phyloP scores from a whole-genome alignment of 30 jellyfish, hydroid and myxozoan genomes.

The Hydra vulgaris region DNA sequence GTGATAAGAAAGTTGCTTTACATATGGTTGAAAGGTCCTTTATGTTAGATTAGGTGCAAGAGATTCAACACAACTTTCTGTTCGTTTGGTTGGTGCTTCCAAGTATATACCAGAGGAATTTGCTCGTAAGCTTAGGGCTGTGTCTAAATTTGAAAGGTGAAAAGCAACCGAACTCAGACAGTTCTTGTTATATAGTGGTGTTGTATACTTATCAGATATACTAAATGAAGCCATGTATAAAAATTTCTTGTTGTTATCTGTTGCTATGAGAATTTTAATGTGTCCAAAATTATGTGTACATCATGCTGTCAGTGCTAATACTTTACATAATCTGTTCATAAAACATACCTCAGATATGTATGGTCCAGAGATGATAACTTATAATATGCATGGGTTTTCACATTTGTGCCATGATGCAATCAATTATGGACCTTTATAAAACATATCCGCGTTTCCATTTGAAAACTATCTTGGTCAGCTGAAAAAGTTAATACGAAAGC shows the following conservation, averaged over 20 bases:
- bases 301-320: background rate
- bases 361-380: background rate
- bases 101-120: background rate
- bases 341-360: background rate
- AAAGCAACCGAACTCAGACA: background rate
- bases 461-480: slow-evolving; percentile 14
- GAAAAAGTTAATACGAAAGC: background rate
- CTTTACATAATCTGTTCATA: background rate
- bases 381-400: background rate
- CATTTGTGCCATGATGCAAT: background rate
- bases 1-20: background rate
- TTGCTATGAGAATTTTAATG: background rate
- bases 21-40: background rate
- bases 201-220: background rate
- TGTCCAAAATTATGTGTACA: background rate
- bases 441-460: background rate
- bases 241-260: background rate
- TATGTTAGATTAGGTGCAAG: background rate
- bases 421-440: background rate
- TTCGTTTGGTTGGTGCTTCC: background rate
- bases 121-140: background rate
- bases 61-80: background rate
- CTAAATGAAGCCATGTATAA: background rate
- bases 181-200: background rate
- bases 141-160: background rate